These are phyloP conservation scores for Amphiura filiformis DNA, from an alignment of 35 echinoderm and acorn worm genomes.

Conservation along the genomic window DNA sequence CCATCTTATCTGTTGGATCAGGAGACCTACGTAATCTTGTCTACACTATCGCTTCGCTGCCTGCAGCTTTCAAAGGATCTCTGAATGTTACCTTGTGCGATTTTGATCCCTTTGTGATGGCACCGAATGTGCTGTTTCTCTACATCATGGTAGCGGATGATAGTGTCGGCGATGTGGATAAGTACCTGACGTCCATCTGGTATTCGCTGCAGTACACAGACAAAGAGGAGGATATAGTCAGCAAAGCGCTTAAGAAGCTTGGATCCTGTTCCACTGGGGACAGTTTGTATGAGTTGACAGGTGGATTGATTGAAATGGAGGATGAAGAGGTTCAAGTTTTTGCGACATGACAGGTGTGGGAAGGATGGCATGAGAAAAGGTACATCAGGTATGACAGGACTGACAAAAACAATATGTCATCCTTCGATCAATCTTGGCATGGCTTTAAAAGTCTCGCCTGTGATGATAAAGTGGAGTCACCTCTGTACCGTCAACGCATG, in stretches of 20 bases:
- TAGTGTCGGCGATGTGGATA: not conserved
- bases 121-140: conserved; percentile 68
- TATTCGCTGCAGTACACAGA: conserved; percentile 37
- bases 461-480: not conserved
- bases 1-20: conserved; percentile 44
- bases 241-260: not conserved
- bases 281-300: not conserved
- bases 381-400: not conserved
- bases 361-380: not conserved
- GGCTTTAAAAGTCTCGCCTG: not conserved
- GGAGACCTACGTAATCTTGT: conserved; percentile 53
- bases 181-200: conserved; percentile 35
- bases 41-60: conserved; percentile 49
- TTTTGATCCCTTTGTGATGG: conserved; percentile 47
- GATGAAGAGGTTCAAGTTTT: not conserved
- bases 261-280: too few relatives aligned
- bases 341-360: not conserved
- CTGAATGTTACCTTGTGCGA: conserved; percentile 49
- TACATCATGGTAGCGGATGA: conserved; percentile 44
- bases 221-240: conserved; percentile 34
- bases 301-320: not conserved
- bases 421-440: not conserved
- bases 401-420: too few relatives aligned
- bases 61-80: conserved; percentile 38
- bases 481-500: not conserved